Evolutionary conservation across 2,113 vertebrate species (phyloP).

Genomic region (Hystrix cristata): DNA sequence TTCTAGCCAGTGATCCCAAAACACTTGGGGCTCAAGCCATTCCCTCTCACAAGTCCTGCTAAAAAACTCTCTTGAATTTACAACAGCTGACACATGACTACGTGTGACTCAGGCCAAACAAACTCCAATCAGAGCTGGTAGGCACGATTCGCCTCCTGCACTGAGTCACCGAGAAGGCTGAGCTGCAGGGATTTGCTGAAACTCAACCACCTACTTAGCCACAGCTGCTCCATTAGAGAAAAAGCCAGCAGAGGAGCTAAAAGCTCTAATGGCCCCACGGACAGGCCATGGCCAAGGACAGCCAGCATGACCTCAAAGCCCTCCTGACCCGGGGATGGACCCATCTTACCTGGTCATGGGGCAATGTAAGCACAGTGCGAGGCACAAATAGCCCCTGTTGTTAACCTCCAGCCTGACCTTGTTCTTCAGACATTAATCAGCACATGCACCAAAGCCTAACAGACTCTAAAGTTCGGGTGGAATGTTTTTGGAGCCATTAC

Average conservation of each 20-base stretch:
- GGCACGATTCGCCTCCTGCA: constrained; percentile 71
- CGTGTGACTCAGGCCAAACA: constrained; percentile 76
- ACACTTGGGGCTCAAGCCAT: neutral
- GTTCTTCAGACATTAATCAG: neutral
- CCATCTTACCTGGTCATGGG: neutral
- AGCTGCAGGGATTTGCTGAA: constrained; percentile 52
- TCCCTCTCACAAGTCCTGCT: neutral
- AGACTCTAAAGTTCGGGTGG: neutral
- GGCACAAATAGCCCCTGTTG: neutral
- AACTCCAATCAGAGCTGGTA: constrained; percentile 48
- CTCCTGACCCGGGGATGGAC: constrained; percentile 1
- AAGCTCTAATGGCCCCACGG: neutral
- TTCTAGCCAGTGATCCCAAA: neutral
- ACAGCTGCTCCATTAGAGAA: constrained; percentile 72
- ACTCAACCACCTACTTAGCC: constrained; percentile 77
- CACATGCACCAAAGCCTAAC: neutral
- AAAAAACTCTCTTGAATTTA: constrained; percentile 54
- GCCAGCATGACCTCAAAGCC: constrained; percentile 62
- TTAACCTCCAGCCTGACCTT: constrained; percentile 21
- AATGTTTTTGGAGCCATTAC: neutral
- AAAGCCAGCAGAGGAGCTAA: neutral
- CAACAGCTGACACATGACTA: neutral
- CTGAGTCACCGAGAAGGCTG: constrained; percentile 78
- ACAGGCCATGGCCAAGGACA: constrained; percentile 54
- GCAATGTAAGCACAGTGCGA: neutral